Evolutionary conservation across 2,888 invertebrate genomes (phyloP), one percentile per base, ranked within the genome.

Genomic region (Tipula helvola): DNA sequence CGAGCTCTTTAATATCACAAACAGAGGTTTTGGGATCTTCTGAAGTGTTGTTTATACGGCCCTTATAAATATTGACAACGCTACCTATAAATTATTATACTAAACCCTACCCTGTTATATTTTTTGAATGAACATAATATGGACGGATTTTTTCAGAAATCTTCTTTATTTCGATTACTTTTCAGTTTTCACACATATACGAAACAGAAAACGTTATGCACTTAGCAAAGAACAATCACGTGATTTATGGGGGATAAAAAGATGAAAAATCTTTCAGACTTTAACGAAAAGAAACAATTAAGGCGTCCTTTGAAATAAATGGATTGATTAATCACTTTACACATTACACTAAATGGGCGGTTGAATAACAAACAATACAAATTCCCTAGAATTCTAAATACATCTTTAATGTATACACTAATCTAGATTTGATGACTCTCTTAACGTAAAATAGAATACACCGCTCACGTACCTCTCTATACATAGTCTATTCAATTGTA

Each of bases 311-410:
- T 28, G 28, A 28, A 28, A 28, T 28, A 71, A 71, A 71, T 71
- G 71, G 71, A 71, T 71, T 71, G 71, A 71, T 71, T 71, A 71
- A 71, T 71, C 71, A 71, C 71, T 71, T 71, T 71, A 71, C 71
- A 71, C 28, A 71, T 71, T 71, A 71, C 71, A 71, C 71, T 71
- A 71, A 71, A 71, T 71, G 71, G 18, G 28, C 28, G 71, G 71
- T 28, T 71, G 28, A 71, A 71, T 71, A 71, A 71, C 71, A 71
- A 28, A 71, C 71, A 71, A 71, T 71, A 10, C 10, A 10, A 71
- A 71, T 71, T 28, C 28, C 71, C 3, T 71, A 71, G 71, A 71
- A 71, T 71, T 71, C 18, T 28, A 71, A 10, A 71, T 10, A 28
- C 18, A 28, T 12, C 12, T 44, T 44, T 44, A 44, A 44, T 44